Evolutionary conservation across 2,888 invertebrate genomes (phyloP).

Genomic region (Nineta flava): DNA sequence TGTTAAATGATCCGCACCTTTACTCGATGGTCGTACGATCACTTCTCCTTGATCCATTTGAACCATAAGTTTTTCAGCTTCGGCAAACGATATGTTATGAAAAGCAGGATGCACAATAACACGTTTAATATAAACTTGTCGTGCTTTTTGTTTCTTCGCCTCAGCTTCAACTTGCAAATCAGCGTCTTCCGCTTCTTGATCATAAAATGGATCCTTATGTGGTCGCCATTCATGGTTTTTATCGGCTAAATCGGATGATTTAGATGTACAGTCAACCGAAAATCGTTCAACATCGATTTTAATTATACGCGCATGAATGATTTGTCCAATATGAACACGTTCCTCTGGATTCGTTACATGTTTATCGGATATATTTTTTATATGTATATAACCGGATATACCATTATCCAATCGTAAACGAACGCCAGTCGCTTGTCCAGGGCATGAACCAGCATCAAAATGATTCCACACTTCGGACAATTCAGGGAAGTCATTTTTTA

Average conservation of each 20-base stretch:
- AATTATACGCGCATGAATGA: slow-evolving; percentile 76
- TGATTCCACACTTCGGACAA: slow-evolving; percentile 97
- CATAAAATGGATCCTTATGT: slow-evolving; percentile 78
- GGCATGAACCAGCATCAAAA: slow-evolving; percentile 90
- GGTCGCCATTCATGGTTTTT: slow-evolving; percentile 85
- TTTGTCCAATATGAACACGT: slow-evolving; percentile 68
- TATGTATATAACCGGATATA: slow-evolving; percentile 81
- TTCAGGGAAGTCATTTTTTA: slow-evolving; percentile 90
- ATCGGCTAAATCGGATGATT: slow-evolving; percentile 81
- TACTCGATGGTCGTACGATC: slow-evolving; percentile 90
- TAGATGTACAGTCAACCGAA: slow-evolving; percentile 83
- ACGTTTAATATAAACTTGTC: slow-evolving; percentile 80
- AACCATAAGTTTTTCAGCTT: slow-evolving; percentile 81
- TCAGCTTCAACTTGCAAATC: slow-evolving; percentile 67
- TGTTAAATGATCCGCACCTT: slow-evolving; percentile 89
- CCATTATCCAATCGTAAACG: slow-evolving; percentile 75
- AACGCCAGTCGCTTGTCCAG: slow-evolving; percentile 89
- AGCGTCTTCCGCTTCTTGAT: slow-evolving; percentile 66
- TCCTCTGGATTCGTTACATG: slow-evolving; percentile 88
- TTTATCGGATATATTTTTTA: slow-evolving; percentile 85
- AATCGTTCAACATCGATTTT: slow-evolving; percentile 94
- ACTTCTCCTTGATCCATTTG: slow-evolving; percentile 94
- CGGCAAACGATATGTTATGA: slow-evolving; percentile 86
- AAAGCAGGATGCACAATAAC: slow-evolving; percentile 97
- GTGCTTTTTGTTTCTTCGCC: slow-evolving; percentile 64